phyloP scores from a whole-genome alignment of 2,797 vertebrate genomes.

The Rhinoraja longicauda region DNA sequence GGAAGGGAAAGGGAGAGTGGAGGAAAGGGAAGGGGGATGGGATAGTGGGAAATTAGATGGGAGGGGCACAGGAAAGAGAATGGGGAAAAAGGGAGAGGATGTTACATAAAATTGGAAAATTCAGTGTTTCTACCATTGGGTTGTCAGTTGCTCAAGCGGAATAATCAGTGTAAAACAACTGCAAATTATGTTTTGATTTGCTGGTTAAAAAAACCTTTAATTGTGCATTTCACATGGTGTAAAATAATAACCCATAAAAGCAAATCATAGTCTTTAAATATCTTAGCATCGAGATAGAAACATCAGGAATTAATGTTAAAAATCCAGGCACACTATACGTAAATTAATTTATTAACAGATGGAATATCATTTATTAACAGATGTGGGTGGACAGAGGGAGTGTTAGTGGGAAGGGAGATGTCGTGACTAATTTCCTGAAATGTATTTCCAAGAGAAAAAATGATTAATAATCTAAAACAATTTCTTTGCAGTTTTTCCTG shows the following conservation, averaged over 20 bases:
- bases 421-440: neutral
- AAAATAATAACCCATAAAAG: neutral
- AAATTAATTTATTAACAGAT: neutral
- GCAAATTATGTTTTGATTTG: no score
- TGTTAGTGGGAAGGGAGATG: no score
- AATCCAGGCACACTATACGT: neutral
- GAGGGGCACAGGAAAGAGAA: no score
- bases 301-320: neutral
- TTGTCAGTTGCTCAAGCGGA: no score
- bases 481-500: neutral
- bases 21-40: no score
- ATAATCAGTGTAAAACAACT: no score
- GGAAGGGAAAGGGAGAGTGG: no score
- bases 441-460: neutral
- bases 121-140: no score
- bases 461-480: neutral
- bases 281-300: neutral
- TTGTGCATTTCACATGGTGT: neutral
- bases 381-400: no score
- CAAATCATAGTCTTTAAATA: neutral
- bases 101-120: no score
- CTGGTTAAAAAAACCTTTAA: neutral
- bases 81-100: no score
- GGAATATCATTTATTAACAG: neutral
- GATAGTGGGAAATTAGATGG: no score